These are phyloP conservation scores for Rhyacophila brunnea DNA, from an alignment of 1,140 invertebrate species.

Conservation along the genomic window DNA sequence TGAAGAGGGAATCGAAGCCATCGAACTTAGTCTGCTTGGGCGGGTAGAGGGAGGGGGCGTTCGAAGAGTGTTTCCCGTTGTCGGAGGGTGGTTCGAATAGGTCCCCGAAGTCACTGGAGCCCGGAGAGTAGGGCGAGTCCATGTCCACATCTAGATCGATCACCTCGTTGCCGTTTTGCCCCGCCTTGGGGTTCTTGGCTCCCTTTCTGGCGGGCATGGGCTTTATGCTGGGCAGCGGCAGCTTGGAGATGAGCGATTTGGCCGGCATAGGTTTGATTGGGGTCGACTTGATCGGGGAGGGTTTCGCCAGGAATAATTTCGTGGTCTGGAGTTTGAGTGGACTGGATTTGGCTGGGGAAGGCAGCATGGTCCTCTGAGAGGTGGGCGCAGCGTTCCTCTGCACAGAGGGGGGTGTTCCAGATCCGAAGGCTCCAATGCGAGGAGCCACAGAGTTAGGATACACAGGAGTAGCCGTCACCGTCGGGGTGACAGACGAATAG, in stretches of 20 bases:
- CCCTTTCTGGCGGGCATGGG: slow-evolving; percentile 24
- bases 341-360: slow-evolving; percentile 49
- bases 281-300: slow-evolving; percentile 54
- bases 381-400: slow-evolving; percentile 38
- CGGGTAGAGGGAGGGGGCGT: slow-evolving; percentile 27
- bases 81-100: slow-evolving; percentile 79
- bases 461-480: slow-evolving; percentile 41
- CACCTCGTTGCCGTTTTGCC: slow-evolving; percentile 50
- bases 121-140: slow-evolving; percentile 82
- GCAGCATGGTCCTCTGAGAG: slow-evolving; percentile 49
- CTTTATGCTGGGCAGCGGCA: slow-evolving; percentile 39
- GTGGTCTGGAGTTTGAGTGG: slow-evolving; percentile 39
- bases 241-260: slow-evolving; percentile 42
- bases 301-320: slow-evolving; percentile 52
- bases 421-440: slow-evolving; percentile 44
- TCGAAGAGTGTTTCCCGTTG: slow-evolving; percentile 45
- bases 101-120: slow-evolving; percentile 80
- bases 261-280: slow-evolving; percentile 56
- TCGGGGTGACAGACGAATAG: slow-evolving; percentile 36
- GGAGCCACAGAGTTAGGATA: slow-evolving; percentile 39
- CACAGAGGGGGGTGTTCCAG: slow-evolving; percentile 38
- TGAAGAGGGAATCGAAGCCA: slow-evolving; percentile 59
- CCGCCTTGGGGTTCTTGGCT: slow-evolving; percentile 32
- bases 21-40: slow-evolving; percentile 43
- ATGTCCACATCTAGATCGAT: slow-evolving; percentile 67